These are phyloP conservation scores for Ochropleura plecta DNA, from an alignment of 2,888 invertebrate species.

Conservation along the genomic window DNA sequence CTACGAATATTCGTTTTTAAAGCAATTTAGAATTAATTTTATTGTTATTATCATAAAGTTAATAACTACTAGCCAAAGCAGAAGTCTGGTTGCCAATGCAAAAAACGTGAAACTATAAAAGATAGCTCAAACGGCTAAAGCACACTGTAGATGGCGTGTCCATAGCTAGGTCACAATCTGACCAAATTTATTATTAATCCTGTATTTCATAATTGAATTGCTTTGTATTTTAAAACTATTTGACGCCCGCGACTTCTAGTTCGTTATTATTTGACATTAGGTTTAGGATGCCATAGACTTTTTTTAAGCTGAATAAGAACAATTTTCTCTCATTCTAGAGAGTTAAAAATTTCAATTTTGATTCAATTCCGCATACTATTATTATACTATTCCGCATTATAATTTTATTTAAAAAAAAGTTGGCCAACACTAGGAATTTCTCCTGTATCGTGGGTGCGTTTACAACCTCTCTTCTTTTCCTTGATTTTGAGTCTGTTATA, in stretches of 20 bases:
- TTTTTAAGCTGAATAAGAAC: too few species aligned
- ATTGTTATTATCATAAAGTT: neutral
- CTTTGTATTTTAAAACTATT: neutral
- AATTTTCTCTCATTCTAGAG: too few species aligned
- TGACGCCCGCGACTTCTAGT: conserved; percentile 9
- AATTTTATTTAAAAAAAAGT: too few species aligned
- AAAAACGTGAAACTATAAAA: conserved; percentile 10
- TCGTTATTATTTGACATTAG: neutral
- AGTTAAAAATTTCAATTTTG: too few species aligned
- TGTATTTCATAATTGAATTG: neutral
- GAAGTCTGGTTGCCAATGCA: conserved; percentile 5
- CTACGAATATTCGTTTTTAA: neutral
- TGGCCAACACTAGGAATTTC: too few species aligned
- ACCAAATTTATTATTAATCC: neutral
- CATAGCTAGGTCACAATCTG: too few species aligned
- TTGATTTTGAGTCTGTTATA: too few species aligned
- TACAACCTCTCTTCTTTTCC: too few species aligned
- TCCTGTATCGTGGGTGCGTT: too few species aligned
- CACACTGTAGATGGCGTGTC: too few species aligned
- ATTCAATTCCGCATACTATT: too few species aligned
- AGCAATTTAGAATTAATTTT: neutral
- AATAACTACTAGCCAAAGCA: neutral
- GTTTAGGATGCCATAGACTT: conserved; percentile 10
- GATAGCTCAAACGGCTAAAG: neutral
- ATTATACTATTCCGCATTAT: too few species aligned